Conservation (phyloP, 2,797 vertebrate species). For the Anguilla obscura region DNA sequence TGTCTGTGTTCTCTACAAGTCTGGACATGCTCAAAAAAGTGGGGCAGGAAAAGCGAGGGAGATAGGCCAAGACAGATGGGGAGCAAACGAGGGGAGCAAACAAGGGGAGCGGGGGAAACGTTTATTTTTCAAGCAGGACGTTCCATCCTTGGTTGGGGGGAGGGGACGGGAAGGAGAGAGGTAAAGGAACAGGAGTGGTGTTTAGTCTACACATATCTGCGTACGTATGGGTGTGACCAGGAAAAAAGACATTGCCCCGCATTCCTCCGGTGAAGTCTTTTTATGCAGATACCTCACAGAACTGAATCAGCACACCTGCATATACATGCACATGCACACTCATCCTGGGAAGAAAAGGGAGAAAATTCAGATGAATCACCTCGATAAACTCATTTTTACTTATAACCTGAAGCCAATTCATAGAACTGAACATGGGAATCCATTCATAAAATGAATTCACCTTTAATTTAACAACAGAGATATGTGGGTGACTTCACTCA, state of each 20-base stretch:
- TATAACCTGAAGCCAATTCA: not conserved
- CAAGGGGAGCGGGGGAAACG: slow-evolving; percentile 36
- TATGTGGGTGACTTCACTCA: not conserved
- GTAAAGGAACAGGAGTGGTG: not conserved
- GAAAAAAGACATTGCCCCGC: not conserved
- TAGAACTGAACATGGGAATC: not conserved
- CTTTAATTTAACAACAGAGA: not conserved
- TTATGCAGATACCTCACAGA: slow-evolving; percentile 1
- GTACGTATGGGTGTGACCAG: slow-evolving; percentile 35
- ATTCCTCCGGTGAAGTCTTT: not conserved
- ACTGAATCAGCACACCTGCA: not conserved
- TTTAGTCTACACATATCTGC: slow-evolving; percentile 25
- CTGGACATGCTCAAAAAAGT: slow-evolving; percentile 42
- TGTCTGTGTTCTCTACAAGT: slow-evolving; percentile 35
- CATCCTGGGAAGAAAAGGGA: not conserved
- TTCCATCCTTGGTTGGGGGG: not conserved
- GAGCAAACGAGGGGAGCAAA: slow-evolving; percentile 37
- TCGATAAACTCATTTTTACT: not conserved
- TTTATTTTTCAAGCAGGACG: slow-evolving; percentile 5
- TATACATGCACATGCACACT: not conserved
- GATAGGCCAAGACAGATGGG: slow-evolving; percentile 46
- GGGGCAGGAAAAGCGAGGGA: slow-evolving; percentile 37
- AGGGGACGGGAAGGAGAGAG: not conserved
- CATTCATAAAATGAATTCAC: not conserved
- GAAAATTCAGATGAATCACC: not conserved